Evolutionary conservation across 1,140 invertebrate species (phyloP), one percentile per base, ranked within the genome.

Genomic region (Brachystomella parvula): DNA sequence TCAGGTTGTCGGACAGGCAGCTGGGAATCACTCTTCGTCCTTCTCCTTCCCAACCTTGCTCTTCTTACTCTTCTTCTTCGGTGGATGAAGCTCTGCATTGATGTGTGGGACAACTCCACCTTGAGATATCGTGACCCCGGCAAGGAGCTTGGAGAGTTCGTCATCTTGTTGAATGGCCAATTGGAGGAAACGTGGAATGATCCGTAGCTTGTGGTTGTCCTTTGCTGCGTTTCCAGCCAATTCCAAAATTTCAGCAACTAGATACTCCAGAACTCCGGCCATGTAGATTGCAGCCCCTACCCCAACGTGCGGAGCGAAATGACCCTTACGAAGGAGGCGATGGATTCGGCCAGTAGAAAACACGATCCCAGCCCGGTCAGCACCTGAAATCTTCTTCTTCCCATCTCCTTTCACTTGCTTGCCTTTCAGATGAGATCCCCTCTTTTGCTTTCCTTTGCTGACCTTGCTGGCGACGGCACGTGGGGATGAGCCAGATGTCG

Each of bases 91-190:
- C 26, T 86, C 83, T 0, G 87, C 82, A 68, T 89, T 85, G 59
- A 92, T 90, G 71, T 86, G 84, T 1, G 89, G 90, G 47, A 92
- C 73, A 0, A 92, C 90, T 68, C 90, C 90, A 67, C 88, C 89
- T 76, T 90, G 84, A 17, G 89, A 86, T 70, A 93, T 91, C 2
- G 88, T 91, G 0, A 91, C 89, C 61, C 88, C 86, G 53, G 84
- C 81, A 19, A 94, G 76, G 60, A 93, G 80, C 76, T 84, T 86
- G 74, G 87, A 88, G 67, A 94, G 78, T 75, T 94, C 90, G 71
- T 92, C 89, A 78, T 94, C 91, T 77, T 91, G 91, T 44, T 87
- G 81, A n/a, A 93, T 87, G 2, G 89, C 90, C 53, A 92, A 76
- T 66, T 91, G 83, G 1, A 93, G 80, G 76, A 94, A 90, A 53